Base-by-base conservation (phyloP, 2,888 invertebrate species). In the Phortica okadai region DNA sequence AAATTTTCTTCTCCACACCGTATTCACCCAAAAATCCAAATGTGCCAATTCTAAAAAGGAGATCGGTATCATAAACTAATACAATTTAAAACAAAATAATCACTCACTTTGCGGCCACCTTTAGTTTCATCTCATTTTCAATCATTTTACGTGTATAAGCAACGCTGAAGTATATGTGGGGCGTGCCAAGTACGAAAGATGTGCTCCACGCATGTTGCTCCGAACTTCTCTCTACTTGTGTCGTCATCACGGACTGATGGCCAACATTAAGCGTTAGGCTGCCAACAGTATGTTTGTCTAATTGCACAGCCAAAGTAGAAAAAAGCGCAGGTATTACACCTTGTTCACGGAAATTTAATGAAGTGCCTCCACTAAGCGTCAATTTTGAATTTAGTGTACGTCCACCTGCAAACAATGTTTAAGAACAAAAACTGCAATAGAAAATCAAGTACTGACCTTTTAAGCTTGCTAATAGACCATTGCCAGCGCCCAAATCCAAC, bases 1-100 rank as follows among this genome's bases (percentile, higher is more conserved):
- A 97, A 44, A 99, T 94, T 90, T 97, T 97, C 87, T 98, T 98
- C 89, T 98, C 98, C 1, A 96, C 96, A 0, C 98, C 98, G 89
- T 98, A 98, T 89, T 98, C 98, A 0, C 97, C 92, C 76, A 96
- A 92, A 3, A 95, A 95, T 6, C 98, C 98, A 91, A 97, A 96
- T 0, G 97, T 96, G 14, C 98, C 97, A 66, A 94, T 92, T 91
- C 97, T 97, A 89, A n/a, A 91, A 90, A 77, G n/a, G n/a, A 44
- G 8, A 73, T 33, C 10, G 21, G 11, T 70, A 21, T 21, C 10
- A n/a, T 56, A 56, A n/a, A n/a, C 5, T 56, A 56, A n/a, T 11
- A 11, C 56, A 56, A 14, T 56, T 56, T 11, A 21, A 21, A 21
- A 21, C 21, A 21, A 21, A 21, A 21, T 21, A 21, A 11, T 11